A percentile compares a stretch with the other conserved stretches of the same genome.
Evolutionary conservation across 2,113 vertebrate species (phyloP).

Genomic region (Leptobrachium leishanense): DNA sequence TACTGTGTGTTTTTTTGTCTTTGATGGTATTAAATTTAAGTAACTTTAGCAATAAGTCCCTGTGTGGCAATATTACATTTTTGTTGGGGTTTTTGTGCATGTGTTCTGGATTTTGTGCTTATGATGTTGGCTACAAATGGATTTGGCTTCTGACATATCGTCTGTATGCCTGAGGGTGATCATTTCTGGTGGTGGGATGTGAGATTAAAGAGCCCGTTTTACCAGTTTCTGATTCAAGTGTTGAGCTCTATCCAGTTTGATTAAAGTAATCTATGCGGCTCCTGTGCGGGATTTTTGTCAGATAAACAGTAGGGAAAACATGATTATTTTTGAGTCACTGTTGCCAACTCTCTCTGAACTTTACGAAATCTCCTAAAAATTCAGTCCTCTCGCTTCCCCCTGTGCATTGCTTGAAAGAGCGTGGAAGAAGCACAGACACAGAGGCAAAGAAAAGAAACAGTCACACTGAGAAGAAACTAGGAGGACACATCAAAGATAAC

Average conservation of each 20-base stretch:
- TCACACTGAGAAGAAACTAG: constrained; percentile 44
- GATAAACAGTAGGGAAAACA: constrained; percentile 44
- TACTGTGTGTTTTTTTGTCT: no score
- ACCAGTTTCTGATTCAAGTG: constrained; percentile 28
- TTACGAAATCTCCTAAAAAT: constrained; percentile 35
- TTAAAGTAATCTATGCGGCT: constrained; percentile 39
- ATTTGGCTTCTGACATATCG: constrained; percentile 4
- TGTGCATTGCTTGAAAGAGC: constrained; percentile 35
- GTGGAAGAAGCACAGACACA: constrained; percentile 25
- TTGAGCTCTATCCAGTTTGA: constrained; percentile 30
- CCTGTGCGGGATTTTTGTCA: constrained; percentile 46
- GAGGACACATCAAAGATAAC: constrained; percentile 45
- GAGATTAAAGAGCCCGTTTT: constrained; percentile 40
- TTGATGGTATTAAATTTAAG: no score
- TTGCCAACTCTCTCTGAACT: constrained; percentile 43
- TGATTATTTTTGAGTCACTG: constrained; percentile 28
- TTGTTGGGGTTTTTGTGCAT: constrained; percentile 8
- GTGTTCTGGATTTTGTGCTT: constrained; percentile 8
- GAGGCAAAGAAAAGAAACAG: constrained; percentile 39
- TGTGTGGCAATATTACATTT: neutral
- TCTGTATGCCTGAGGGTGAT: constrained; percentile 31
- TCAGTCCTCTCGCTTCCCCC: constrained; percentile 36
- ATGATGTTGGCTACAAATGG: constrained; percentile 25
- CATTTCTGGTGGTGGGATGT: constrained; percentile 18
- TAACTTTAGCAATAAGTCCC: no score